A percentile compares a stretch with the other conserved stretches of the same genome.
phyloP scores from a whole-genome alignment of 2,797 vertebrate genomes.

The Nasua narica region DNA sequence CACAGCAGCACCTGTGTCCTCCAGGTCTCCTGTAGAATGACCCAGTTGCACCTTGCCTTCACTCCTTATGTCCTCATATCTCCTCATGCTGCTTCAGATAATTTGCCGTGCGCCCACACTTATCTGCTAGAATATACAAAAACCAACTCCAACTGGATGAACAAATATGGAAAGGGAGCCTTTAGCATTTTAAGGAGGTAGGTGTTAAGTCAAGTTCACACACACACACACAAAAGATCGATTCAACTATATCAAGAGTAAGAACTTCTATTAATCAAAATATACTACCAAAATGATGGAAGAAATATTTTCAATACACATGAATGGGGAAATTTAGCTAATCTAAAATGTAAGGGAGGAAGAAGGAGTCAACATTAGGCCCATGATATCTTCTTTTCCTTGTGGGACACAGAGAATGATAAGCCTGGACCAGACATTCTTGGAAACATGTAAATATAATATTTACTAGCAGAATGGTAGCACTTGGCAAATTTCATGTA shows the following conservation, averaged over 20 bases:
- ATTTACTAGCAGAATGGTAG: not conserved
- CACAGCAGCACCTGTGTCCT: accelerated
- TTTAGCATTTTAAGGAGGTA: not conserved
- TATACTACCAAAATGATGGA: not conserved
- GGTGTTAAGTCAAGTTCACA: not conserved
- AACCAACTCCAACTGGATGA: too few species aligned
- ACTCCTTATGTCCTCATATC: not conserved
- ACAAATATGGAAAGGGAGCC: not conserved
- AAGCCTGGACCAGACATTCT: not conserved
- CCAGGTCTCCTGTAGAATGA: accelerated
- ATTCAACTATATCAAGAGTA: not conserved
- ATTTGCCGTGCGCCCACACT: accelerated
- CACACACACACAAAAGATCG: not conserved
- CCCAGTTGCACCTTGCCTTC: accelerated
- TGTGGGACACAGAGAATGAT: not conserved
- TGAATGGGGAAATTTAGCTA: not conserved
- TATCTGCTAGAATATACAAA: not conserved
- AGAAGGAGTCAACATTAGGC: not conserved
- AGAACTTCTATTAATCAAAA: not conserved
- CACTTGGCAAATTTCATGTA: not conserved
- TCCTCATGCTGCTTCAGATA: accelerated
- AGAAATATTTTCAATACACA: not conserved
- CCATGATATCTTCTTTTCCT: not conserved
- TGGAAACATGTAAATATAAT: not conserved
- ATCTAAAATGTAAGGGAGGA: not conserved